Evolutionary conservation across 2,888 invertebrate genomes (phyloP).

Genomic region (Spodoptera picta): DNA sequence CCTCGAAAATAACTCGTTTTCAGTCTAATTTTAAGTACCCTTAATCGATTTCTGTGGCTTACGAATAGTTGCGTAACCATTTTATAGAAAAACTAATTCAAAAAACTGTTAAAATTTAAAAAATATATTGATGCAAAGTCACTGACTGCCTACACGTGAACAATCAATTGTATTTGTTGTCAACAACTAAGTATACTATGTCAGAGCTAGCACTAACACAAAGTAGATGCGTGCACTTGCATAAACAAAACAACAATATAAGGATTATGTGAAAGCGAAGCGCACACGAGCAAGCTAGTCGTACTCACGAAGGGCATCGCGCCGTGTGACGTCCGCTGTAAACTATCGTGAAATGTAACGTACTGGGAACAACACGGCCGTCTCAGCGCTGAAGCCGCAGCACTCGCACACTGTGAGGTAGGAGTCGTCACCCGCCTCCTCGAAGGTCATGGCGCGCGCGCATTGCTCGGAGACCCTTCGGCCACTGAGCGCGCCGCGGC

Average conservation of each 20-base stretch:
- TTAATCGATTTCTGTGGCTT: conserved; percentile 9
- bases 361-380: conserved; percentile 84
- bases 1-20: conserved; percentile 25
- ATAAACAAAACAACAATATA: conserved; percentile 59
- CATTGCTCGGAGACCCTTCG: conserved; percentile 77
- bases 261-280: conserved; percentile 60
- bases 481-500: conserved; percentile 69
- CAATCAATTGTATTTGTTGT: conserved; percentile 9
- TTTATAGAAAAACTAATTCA: conserved; percentile 6
- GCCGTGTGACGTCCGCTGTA: conserved; percentile 75
- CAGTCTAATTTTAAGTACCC: conserved; percentile 2
- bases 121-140: conserved; percentile 1
- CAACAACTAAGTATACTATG: conserved; percentile 2
- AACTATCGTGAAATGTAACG: conserved; percentile 86
- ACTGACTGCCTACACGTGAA: conserved; percentile 5
- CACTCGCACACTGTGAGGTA: conserved; percentile 87
- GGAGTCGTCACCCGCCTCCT: conserved; percentile 83
- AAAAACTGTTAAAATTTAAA: neutral
- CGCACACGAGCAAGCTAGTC: conserved; percentile 74
- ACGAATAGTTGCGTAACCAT: conserved; percentile 23
- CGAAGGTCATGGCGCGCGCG: conserved; percentile 88
- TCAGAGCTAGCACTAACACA: conserved; percentile 24
- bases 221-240: conserved; percentile 66
- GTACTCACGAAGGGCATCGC: conserved; percentile 87
- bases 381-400: conserved; percentile 88